Evolutionary conservation across 1,140 invertebrate species (phyloP).

Genomic region (Eumeta japonica): DNA sequence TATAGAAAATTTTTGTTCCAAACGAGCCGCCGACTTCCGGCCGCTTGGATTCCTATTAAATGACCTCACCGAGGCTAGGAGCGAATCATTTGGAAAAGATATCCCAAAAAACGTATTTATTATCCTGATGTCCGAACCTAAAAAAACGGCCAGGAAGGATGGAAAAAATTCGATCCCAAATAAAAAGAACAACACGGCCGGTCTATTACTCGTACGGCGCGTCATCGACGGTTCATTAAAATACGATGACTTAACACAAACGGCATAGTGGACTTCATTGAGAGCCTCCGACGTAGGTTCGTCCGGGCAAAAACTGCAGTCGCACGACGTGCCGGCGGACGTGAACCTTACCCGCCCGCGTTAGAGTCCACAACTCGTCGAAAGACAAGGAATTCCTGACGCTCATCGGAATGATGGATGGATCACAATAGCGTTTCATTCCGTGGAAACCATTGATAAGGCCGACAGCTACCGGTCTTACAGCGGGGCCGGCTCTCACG

Average conservation of each 20-base stretch:
- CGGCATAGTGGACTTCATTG: constrained; percentile 53
- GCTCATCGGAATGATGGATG: constrained; percentile 43
- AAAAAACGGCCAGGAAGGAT: constrained; percentile 20
- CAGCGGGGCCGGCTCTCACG: constrained; percentile 43
- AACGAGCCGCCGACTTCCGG: no score
- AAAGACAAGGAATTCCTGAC: constrained; percentile 20
- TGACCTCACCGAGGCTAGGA: no score
- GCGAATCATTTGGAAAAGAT: no score
- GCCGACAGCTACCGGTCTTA: constrained; percentile 54
- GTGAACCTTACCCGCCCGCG: constrained; percentile 14
- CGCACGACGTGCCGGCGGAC: constrained; percentile 14
- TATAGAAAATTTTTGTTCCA: no score
- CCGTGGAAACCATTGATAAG: constrained; percentile 56
- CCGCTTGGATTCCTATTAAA: no score
- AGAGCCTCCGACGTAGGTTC: constrained; percentile 51
- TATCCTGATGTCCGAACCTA: constrained; percentile 28
- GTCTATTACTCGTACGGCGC: constrained; percentile 54
- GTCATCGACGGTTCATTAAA: constrained; percentile 57
- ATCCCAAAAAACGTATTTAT: no score
- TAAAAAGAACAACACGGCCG: constrained; percentile 51
- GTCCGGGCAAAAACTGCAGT: constrained; percentile 36
- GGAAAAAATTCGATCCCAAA: constrained; percentile 46
- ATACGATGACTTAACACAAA: constrained; percentile 56
- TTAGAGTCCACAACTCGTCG: constrained; percentile 17
- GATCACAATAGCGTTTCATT: constrained; percentile 51